These are phyloP conservation scores for Cepphus grylle DNA, from an alignment of 2,113 vertebrate species.

Conservation along the genomic window DNA sequence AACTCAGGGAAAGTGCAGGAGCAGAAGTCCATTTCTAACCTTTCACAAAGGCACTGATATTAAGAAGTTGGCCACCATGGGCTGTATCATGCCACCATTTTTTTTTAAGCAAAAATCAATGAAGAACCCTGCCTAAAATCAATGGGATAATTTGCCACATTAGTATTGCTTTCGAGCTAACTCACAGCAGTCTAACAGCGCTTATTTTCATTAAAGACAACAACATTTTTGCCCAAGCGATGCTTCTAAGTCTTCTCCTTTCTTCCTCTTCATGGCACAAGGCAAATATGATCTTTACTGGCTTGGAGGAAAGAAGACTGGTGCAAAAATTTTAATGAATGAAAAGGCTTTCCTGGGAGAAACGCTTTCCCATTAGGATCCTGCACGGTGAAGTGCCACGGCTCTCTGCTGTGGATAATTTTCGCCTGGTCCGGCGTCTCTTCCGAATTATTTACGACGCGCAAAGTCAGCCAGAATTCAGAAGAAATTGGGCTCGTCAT, in stretches of 20 bases:
- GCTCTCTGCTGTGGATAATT: neutral
- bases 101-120: constrained; percentile 40
- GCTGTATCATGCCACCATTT: neutral
- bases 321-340: neutral
- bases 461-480: constrained; percentile 57
- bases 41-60: neutral
- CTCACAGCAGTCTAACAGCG: neutral
- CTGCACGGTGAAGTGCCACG: neutral
- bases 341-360: neutral
- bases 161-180: constrained; percentile 30
- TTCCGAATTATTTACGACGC: constrained; percentile 23
- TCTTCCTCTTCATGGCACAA: neutral
- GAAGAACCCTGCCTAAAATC: constrained; percentile 63
- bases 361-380: neutral
- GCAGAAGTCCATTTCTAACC: neutral
- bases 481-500: constrained; percentile 60
- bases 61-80: constrained; percentile 3
- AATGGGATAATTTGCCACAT: constrained; percentile 46
- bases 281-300: neutral
- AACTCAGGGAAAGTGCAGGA: neutral
- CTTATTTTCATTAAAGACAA: neutral
- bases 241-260: neutral
- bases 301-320: neutral
- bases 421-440: neutral
- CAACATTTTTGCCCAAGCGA: neutral